Percentiles rank a stretch among this genome's conserved stretches.
These are phyloP conservation scores for Cirrhinus molitorella DNA, from an alignment of 2,797 vertebrate species.

Conservation along the genomic window DNA sequence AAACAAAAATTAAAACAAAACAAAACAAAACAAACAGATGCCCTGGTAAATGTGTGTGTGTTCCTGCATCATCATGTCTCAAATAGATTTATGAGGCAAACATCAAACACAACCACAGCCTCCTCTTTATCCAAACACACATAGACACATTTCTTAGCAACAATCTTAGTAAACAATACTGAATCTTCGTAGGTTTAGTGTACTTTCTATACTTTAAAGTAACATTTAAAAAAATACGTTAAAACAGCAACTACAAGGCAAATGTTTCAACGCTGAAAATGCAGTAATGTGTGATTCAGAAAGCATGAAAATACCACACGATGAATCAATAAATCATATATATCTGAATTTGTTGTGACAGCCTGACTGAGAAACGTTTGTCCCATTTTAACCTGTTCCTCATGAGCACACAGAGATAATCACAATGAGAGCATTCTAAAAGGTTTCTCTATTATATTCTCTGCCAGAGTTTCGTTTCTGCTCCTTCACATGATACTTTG, in stretches of 20 bases:
- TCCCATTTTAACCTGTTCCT: conserved; percentile 18
- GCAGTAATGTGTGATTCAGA: neutral
- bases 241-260: neutral
- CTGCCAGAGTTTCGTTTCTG: neutral
- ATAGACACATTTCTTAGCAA: neutral
- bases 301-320: neutral
- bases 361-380: neutral
- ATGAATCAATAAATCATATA: neutral
- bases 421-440: neutral
- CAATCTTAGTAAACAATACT: neutral
- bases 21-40: neutral
- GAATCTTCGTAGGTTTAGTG: neutral
- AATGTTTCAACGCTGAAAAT: neutral
- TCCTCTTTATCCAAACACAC: neutral
- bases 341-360: conserved; percentile 12
- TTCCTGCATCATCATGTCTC: neutral
- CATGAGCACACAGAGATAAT: neutral
- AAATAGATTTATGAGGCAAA: neutral
- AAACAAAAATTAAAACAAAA: too few species aligned
- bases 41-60: neutral
- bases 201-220: neutral
- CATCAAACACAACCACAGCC: neutral
- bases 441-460: neutral
- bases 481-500: neutral
- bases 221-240: neutral